Percentiles rank a stretch among this genome's conserved stretches.
Evolutionary conservation across 2,113 vertebrate genomes (phyloP).

Genomic region (Catharus fuscescens): DNA sequence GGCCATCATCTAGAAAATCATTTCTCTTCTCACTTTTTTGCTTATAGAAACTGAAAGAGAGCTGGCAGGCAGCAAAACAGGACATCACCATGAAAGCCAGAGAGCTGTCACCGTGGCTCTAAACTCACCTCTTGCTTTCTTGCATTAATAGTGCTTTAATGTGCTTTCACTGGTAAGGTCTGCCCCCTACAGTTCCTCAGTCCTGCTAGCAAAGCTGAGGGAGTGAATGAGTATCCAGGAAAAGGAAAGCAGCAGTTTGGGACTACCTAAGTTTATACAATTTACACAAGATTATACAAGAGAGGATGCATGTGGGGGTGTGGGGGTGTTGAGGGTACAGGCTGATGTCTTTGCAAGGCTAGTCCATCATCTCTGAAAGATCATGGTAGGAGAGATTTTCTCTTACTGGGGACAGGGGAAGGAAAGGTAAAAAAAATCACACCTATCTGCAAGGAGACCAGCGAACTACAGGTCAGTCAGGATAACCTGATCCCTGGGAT

Average conservation of each 20-base stretch:
- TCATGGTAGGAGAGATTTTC: not conserved
- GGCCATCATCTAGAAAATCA: not conserved
- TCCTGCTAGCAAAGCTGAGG: not conserved
- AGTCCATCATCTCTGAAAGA: not conserved
- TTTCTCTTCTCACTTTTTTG: not conserved
- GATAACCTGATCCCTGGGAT: not conserved
- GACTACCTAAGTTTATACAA: not conserved
- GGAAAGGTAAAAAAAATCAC: not conserved
- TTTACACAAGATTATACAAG: not conserved
- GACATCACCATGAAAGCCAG: not conserved
- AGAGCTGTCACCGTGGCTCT: not conserved
- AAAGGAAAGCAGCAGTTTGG: not conserved
- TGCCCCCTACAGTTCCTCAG: conserved; percentile 1
- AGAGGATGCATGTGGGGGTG: not conserved
- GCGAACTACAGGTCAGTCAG: not conserved
- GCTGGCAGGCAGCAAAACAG: not conserved
- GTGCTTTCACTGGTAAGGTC: not conserved
- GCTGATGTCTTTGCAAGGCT: not conserved
- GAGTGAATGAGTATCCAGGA: not conserved
- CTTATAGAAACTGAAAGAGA: not conserved
- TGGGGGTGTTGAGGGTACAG: not conserved
- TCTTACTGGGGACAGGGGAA: not conserved
- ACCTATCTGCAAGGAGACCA: not conserved
- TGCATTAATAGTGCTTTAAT: not conserved
- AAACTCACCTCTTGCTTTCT: not conserved